Percentiles rank a stretch among this genome's conserved stretches.
phyloP scores from a whole-genome alignment of 2,113 vertebrate species.

The Lagopus leucura region DNA sequence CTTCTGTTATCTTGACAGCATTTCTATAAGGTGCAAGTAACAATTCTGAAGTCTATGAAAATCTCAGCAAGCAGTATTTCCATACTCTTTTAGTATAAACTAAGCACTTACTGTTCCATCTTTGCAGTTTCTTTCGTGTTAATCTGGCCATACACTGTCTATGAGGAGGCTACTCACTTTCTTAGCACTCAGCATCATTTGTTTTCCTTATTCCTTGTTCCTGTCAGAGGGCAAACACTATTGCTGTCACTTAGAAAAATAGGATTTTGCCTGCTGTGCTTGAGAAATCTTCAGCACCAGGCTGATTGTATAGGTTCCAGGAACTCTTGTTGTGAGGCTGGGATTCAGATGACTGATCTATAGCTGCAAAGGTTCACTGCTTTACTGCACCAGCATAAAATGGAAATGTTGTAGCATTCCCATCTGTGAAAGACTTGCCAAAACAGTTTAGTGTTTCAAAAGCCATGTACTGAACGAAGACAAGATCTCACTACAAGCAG shows the following conservation, averaged over 20 bases:
- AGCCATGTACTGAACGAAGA: slow-evolving; percentile 70
- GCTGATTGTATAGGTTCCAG: slow-evolving; percentile 49
- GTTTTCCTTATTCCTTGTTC: slow-evolving; percentile 44
- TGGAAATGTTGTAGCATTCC: slow-evolving; percentile 73
- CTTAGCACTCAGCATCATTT: slow-evolving; percentile 21
- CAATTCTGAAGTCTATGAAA: neutral
- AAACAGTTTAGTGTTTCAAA: slow-evolving; percentile 79
- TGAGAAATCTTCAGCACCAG: slow-evolving; percentile 50
- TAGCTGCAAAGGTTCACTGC: slow-evolving; percentile 71
- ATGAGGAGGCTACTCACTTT: neutral
- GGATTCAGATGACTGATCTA: slow-evolving; percentile 64
- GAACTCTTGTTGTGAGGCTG: slow-evolving; percentile 34
- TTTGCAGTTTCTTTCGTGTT: neutral
- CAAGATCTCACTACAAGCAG: slow-evolving; percentile 77
- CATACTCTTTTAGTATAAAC: neutral
- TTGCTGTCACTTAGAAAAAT: slow-evolving; percentile 59
- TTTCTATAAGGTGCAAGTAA: neutral
- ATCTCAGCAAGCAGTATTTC: neutral
- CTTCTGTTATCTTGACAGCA: neutral
- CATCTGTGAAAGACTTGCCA: slow-evolving; percentile 76
- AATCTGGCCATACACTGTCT: neutral
- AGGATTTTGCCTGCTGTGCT: slow-evolving; percentile 55
- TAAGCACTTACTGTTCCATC: neutral
- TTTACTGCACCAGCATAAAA: slow-evolving; percentile 72
- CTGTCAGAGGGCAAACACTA: slow-evolving; percentile 45